Evolutionary conservation across 2,113 vertebrate genomes (phyloP).

Genomic region (Misgurnus mizolepis): DNA sequence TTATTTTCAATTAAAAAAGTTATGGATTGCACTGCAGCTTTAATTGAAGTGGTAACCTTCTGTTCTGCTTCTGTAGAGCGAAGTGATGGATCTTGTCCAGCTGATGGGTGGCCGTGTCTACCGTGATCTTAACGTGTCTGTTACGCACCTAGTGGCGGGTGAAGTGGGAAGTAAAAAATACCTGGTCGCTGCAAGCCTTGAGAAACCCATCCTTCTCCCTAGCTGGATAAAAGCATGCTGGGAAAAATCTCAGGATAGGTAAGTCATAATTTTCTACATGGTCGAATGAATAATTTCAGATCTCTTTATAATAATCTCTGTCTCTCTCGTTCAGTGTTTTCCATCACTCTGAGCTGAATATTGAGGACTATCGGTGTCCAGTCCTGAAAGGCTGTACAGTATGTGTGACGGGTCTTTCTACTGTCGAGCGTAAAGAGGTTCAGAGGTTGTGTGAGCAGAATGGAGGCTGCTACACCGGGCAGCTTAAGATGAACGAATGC

Average conservation of each 20-base stretch:
- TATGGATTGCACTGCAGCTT: no score
- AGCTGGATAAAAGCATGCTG: slow-evolving; percentile 90
- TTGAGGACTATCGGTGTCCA: slow-evolving; percentile 84
- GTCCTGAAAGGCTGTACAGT: slow-evolving; percentile 89
- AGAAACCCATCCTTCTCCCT: slow-evolving; percentile 89
- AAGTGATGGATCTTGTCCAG: slow-evolving; percentile 89
- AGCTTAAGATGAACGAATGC: slow-evolving; percentile 96
- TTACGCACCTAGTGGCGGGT: slow-evolving; percentile 95
- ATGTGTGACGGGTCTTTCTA: slow-evolving; percentile 90
- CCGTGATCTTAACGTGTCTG: slow-evolving; percentile 87
- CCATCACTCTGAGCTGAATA: slow-evolving; percentile 81
- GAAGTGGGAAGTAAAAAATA: slow-evolving; percentile 99
- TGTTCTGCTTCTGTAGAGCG: slow-evolving; percentile 73
- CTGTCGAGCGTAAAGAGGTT: slow-evolving; percentile 84
- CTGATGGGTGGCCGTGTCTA: slow-evolving; percentile 93
- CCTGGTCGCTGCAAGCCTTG: slow-evolving; percentile 90
- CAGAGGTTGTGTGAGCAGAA: slow-evolving; percentile 85
- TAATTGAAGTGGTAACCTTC: not conserved
- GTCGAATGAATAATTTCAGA: not conserved
- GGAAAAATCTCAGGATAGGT: slow-evolving; percentile 91
- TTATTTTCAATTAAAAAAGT: not conserved
- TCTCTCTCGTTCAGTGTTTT: slow-evolving; percentile 72
- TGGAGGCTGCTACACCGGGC: slow-evolving; percentile 87
- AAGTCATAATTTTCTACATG: slow-evolving; percentile 41
- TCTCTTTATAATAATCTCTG: not conserved